A percentile compares a stretch with the other conserved stretches of the same genome.
These are phyloP conservation scores for Dryocosmus kuriphilus DNA, from an alignment of 2,888 invertebrate genomes.

Conservation along the genomic window DNA sequence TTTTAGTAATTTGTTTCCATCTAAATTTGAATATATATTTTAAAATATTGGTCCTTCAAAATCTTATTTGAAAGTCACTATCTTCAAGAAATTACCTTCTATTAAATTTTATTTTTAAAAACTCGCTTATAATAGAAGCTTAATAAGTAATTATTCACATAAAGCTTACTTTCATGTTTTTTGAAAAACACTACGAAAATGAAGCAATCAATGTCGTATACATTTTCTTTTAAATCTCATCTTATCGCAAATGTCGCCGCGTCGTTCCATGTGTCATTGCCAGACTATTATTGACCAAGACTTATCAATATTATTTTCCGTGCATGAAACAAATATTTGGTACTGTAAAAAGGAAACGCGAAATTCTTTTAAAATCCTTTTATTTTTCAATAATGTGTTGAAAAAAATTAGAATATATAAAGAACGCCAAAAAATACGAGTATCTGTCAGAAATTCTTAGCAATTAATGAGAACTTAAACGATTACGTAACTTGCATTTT, in stretches of 20 bases:
- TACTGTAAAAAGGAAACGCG: neutral
- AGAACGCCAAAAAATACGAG: no score
- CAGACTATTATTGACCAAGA: constrained; percentile 10
- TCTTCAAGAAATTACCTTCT: neutral
- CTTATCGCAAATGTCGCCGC: constrained; percentile 19
- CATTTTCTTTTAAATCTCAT: constrained; percentile 11
- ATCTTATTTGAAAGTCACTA: no score
- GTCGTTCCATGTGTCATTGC: constrained; percentile 26
- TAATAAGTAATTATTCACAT: neutral
- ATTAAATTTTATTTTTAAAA: neutral
- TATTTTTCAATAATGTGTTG: neutral
- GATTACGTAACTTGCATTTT: neutral
- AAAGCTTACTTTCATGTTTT: neutral
- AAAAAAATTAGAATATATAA: neutral
- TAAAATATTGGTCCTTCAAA: no score
- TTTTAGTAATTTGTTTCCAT: no score
- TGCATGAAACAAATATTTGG: neutral
- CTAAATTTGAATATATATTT: no score
- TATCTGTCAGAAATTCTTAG: neutral
- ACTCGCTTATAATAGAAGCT: neutral
- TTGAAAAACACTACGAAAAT: neutral
- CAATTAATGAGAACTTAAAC: neutral
- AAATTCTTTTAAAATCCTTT: neutral
- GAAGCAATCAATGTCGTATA: constrained; percentile 27
- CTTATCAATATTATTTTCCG: constrained; percentile 21